Base-by-base conservation (phyloP, 2,113 vertebrate species). In the Atlantisia rogersi region DNA sequence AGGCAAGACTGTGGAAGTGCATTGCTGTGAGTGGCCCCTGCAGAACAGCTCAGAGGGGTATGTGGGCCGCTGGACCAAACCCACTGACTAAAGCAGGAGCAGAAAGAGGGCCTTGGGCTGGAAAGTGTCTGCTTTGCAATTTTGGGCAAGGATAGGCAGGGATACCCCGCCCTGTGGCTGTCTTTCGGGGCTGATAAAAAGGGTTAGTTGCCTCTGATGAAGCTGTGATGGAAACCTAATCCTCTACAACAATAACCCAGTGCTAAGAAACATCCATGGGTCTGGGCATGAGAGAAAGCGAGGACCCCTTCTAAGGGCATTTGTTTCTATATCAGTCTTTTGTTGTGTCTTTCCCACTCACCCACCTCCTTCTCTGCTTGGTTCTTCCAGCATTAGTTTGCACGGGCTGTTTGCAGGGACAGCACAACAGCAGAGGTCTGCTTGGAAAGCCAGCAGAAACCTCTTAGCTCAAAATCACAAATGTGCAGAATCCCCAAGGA, bases 151-250 rank as follows among this genome's bases (percentile, higher is more conserved):
- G n/a, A 35, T 14, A 39, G n/a, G 62, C 13, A 4, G 25, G 53
- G 26, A 55, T 26, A 39, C 13, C 9, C 11, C 1, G 7, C 50
- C 13, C 28, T 2, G 0, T 28, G 53, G 10, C 71, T 94, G 12
- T 78, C 48, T 3, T 83, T 93, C 64, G 68, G 39, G 46, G 55
- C 37, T 35, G 40, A 64, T 44, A 39, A 77, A 89, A 94, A 87
- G 58, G 17, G 5, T 39, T 60, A 81, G 21, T 64, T 90, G 44
- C 32, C 32, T 24, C 65, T 80, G 77, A 85, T 85, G 86, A 96
- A 95, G 77, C 65, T 92, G 92, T 89, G 88, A 89, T 74, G 77
- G 81, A 92, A 96, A 87, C 62, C 64, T 87, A 95, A 95, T 95
- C 74, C 77, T 73, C 77, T 73, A 12, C 77, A 84, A 86, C 63